These are phyloP conservation scores for Cercopithecus mona DNA, from an alignment of 2,113 vertebrate genomes.

Conservation along the genomic window DNA sequence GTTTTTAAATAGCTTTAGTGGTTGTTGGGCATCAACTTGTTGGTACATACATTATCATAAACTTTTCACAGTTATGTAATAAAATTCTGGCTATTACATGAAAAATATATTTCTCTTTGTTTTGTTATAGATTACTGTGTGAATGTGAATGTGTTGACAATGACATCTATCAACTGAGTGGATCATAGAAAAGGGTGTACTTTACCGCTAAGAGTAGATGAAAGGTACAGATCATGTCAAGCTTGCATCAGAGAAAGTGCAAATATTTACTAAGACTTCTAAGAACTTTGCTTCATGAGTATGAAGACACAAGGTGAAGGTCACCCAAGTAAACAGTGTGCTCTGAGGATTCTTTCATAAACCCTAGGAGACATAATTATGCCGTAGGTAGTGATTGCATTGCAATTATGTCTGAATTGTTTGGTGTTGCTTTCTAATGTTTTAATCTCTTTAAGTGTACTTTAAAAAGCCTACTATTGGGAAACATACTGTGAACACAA, in stretches of 20 bases:
- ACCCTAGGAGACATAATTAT: not conserved
- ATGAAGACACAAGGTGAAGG: not conserved
- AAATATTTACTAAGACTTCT: not conserved
- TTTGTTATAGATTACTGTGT: not conserved
- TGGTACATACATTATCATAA: not conserved
- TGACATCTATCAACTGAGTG: not conserved
- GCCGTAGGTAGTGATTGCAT: not conserved
- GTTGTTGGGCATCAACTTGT: not conserved
- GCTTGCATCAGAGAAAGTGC: not conserved
- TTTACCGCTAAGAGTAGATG: not conserved
- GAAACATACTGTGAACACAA: conserved; percentile 6
- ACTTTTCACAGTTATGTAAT: not conserved
- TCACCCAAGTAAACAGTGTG: not conserved
- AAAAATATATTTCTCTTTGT: not conserved
- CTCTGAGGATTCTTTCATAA: not conserved
- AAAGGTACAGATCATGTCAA: not conserved
- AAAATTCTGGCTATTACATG: not conserved
- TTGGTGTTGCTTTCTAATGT: not conserved
- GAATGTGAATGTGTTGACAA: not conserved
- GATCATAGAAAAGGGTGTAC: not conserved
- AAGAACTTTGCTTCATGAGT: not conserved
- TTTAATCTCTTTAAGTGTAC: conserved; percentile 48
- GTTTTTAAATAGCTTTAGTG: not conserved
- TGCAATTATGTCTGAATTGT: conserved; percentile 14
- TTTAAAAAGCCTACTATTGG: conserved; percentile 18